These are phyloP conservation scores for Perdita meconis DNA, from an alignment of 2,888 invertebrate genomes.

Conservation along the genomic window DNA sequence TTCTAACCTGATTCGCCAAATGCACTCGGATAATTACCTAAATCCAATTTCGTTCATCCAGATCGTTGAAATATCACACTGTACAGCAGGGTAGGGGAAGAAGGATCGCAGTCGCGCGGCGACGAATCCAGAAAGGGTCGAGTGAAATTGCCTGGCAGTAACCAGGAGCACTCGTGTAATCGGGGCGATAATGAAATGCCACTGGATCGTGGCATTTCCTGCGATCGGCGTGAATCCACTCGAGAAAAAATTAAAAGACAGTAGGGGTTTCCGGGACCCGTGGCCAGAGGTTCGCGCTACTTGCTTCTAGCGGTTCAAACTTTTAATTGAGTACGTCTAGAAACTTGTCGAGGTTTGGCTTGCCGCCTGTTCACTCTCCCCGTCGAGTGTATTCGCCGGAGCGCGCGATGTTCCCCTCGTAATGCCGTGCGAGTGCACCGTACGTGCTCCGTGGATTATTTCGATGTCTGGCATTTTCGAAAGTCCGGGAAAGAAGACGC, in stretches of 20 bases:
- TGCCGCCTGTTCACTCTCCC: slow-evolving; percentile 43
- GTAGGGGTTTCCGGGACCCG: slow-evolving; percentile 28
- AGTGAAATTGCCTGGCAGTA: slow-evolving; percentile 59
- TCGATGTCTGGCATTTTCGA: slow-evolving; percentile 39
- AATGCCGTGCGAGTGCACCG: slow-evolving; percentile 7
- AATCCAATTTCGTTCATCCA: too few species aligned
- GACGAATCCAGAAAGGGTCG: slow-evolving; percentile 49
- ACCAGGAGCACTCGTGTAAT: slow-evolving; percentile 57
- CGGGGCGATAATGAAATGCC: slow-evolving; percentile 55
- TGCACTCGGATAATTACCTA: too few species aligned
- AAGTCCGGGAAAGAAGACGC: neutral
- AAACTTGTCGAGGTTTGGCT: slow-evolving; percentile 68
- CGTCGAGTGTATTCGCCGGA: slow-evolving; percentile 17
- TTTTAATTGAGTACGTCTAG: slow-evolving; percentile 71
- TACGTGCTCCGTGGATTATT: slow-evolving; percentile 53
- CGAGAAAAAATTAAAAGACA: slow-evolving; percentile 50
- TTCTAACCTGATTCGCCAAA: too few species aligned
- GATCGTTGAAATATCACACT: too few species aligned
- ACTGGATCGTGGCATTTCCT: slow-evolving; percentile 36
- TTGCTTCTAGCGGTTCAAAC: slow-evolving; percentile 53
- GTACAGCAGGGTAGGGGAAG: neutral
- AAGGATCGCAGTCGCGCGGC: slow-evolving; percentile 41
- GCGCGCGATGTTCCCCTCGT: slow-evolving; percentile 7
- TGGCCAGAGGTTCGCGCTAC: neutral
- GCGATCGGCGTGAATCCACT: slow-evolving; percentile 38